Evolutionary conservation across 2,888 invertebrate species (phyloP), one percentile per base, ranked within the genome.

Genomic region (Lamellibrachia satsuma): DNA sequence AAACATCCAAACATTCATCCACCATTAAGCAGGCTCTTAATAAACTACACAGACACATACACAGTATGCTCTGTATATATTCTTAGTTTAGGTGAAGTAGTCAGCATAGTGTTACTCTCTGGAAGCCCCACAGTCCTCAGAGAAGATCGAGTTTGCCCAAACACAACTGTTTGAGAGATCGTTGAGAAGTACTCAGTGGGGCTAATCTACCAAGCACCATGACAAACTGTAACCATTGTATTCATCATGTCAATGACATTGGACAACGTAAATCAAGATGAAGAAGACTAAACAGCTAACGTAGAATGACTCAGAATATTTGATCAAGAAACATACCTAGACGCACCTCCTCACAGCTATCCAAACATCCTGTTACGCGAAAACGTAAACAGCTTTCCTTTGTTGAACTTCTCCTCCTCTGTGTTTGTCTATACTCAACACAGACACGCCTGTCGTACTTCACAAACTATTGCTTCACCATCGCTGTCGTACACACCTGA

Each of bases 361-460:
- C 75, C 75, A 75, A 75, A 75, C 75, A 75, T 75, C 75, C 75
- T 75, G 75, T 75, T 75, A 75, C 22, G 22, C 15, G 22, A 6
- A 6, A n/a, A 75, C 15, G n/a, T 75, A 75, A 75, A 75, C 75
- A 75, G 75, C 75, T 11, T 75, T 75, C 75, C 75, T 75, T 75
- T 75, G 75, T 75, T 3, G 22, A 75, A 22, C 22, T n/a, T 75
- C 75, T 22, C 15, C 15, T 6, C 75, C 15, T 22, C 75, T 22
- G 75, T 75, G 75, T 75, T 75, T 75, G 75, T 75, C 75, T 22
- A 75, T n/a, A 75, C 75, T 75, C n/a, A 75, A 22, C 75, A 75
- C 15, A n/a, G 22, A 75, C 75, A 75, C 75, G n/a, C 75, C 75
- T 75, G 75, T n/a, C n/a, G 75, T 22, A 75, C 75, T 75, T 75